Evolutionary conservation across 2,888 invertebrate genomes (phyloP), one percentile per base, ranked within the genome.

Genomic region (Epinotia brunnichana): DNA sequence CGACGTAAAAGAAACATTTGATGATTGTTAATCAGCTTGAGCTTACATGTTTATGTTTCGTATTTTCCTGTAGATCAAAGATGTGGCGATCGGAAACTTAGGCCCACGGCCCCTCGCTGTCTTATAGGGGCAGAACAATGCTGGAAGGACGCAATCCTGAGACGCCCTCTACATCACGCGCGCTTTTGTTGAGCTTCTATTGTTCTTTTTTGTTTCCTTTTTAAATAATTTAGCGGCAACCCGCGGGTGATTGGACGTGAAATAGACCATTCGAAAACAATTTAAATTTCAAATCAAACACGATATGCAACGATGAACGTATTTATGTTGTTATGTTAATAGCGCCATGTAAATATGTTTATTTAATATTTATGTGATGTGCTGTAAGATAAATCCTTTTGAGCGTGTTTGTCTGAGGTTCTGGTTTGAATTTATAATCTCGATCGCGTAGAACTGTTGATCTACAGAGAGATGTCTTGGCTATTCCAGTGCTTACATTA

Each of bases 51-150:
- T n/a, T 21, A 44, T 24, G 44, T 41, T 57, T 67, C 51, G 39
- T 51, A 4, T 68, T 69, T 64, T 61, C 51, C 24, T 67, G 0
- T 13, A 5, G 13, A 44, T 63, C 54, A 57, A 53, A 60, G 53
- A 24, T 59, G 19, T 24, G n/a, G 53, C 59, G n/a, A 66, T 53
- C 53, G 15, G 41, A 64, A 59, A 61, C 56, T 67, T 61, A 61
- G 53, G 44, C 61, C 39, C 35, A 51, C 41, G 29, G n/a, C 48
- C 67, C 66, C 61, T 63, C 39, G 61, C 44, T 63, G 77, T 83
- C 82, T 80, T 82, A 82, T 83, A 82, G 85, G 83, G 84, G 77
- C 78, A 77, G 79, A 83, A 91, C 90, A 91, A 90, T 87, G 83
- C 80, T 74, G 35, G 75, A 74, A 74, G 73, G 75, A 75, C 82